Percentiles rank a stretch among this genome's conserved stretches.
phyloP scores from a whole-genome alignment of 2,797 vertebrate genomes.

The Margarornis squamiger region DNA sequence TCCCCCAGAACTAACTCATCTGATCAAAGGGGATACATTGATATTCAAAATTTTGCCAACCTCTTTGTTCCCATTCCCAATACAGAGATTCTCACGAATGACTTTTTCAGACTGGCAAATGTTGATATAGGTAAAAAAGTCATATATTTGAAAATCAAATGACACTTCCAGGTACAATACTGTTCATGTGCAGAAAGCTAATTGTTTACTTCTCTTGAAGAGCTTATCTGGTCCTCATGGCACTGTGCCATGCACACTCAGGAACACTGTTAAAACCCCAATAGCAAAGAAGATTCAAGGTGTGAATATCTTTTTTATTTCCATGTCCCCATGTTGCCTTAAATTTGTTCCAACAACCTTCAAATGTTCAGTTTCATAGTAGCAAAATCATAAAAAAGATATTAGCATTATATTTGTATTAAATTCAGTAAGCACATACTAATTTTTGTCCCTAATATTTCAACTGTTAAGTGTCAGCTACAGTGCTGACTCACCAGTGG shows the following conservation, averaged over 20 bases:
- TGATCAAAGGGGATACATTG: slow-evolving; percentile 23
- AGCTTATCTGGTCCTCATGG: background rate
- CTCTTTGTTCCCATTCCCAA: background rate
- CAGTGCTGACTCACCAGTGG: background rate
- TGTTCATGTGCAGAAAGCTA: background rate
- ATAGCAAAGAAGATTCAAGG: background rate
- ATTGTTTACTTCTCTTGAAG: background rate
- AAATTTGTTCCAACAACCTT: background rate
- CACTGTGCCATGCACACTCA: background rate
- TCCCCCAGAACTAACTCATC: background rate
- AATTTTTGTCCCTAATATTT: background rate
- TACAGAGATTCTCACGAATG: background rate
- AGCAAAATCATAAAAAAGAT: background rate
- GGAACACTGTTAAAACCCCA: background rate
- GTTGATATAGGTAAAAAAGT: slow-evolving; percentile 38
- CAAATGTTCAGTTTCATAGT: background rate
- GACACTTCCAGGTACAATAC: slow-evolving; percentile 11
- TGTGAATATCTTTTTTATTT: background rate
- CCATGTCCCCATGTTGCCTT: background rate
- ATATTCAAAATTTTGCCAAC: background rate
- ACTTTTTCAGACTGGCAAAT: background rate
- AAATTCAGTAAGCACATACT: background rate
- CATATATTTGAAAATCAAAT: slow-evolving; percentile 40
- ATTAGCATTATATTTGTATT: background rate
- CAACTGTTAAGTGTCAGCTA: background rate